These are phyloP conservation scores for Nematolebias whitei DNA, from an alignment of 2,113 vertebrate species.

Conservation along the genomic window DNA sequence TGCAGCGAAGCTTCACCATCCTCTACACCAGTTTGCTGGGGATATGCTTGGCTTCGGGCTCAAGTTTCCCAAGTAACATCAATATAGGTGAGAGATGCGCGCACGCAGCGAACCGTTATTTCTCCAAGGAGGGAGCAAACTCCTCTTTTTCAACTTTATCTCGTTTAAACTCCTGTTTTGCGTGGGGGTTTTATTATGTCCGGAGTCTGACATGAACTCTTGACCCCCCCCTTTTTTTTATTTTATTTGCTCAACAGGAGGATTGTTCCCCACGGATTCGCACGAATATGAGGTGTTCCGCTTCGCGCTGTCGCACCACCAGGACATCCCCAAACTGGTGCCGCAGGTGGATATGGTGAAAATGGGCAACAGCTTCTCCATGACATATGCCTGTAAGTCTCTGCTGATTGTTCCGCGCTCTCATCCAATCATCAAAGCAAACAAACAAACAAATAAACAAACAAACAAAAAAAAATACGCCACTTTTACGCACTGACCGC, in stretches of 20 bases:
- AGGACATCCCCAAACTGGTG: conserved; percentile 97
- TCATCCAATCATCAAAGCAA: too few species aligned
- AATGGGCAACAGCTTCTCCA: conserved; percentile 97
- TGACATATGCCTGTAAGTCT: conserved; percentile 97
- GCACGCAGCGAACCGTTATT: too few species aligned
- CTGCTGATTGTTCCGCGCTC: not conserved
- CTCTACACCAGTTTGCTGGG: conserved; percentile 98
- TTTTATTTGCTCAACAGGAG: conserved; percentile 83
- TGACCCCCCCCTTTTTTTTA: not conserved
- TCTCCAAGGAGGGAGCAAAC: not conserved
- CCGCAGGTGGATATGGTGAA: conserved; percentile 99
- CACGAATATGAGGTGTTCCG: conserved; percentile 99
- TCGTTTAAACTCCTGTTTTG: not conserved
- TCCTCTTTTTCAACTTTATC: conserved; percentile 8
- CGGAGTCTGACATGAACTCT: too few species aligned
- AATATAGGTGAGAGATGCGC: conserved; percentile 92
- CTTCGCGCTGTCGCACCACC: conserved; percentile 95
- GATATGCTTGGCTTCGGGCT: conserved; percentile 94
- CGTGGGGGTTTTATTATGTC: too few species aligned
- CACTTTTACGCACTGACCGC: too few species aligned
- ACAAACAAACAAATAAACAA: too few species aligned
- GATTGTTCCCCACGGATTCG: conserved; percentile 94
- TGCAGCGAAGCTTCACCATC: conserved; percentile 97
- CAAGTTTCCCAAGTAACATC: conserved; percentile 99
- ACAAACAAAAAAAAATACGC: too few species aligned